Evolutionary conservation across 2,888 invertebrate genomes (phyloP).

Genomic region (Slavum lentiscoides): DNA sequence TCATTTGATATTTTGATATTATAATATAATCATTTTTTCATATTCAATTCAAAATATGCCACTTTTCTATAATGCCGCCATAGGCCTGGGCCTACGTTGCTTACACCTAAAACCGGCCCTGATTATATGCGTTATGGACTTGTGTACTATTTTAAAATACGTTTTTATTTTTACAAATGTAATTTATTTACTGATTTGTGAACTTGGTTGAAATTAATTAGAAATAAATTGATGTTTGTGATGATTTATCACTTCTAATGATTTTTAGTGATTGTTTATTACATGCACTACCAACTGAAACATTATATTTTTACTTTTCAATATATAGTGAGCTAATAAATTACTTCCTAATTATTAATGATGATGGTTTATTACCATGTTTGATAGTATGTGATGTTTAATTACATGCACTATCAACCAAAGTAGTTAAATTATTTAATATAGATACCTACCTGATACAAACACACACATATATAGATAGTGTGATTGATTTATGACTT

Average conservation of each 20-base stretch:
- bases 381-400: background rate
- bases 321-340: background rate
- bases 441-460: too few species aligned
- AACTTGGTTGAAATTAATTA: background rate
- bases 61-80: too few species aligned
- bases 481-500: too few species aligned
- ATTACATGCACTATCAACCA: slow-evolving; percentile 8
- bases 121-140: slow-evolving; percentile 29
- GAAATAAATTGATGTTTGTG: background rate
- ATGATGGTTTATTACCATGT: background rate
- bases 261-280: slow-evolving; percentile 25
- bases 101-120: too few species aligned
- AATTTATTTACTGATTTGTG: background rate
- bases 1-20: too few species aligned
- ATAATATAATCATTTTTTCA: too few species aligned
- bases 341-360: background rate
- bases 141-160: background rate
- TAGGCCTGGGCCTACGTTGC: too few species aligned
- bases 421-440: background rate
- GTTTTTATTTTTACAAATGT: background rate
- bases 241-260: slow-evolving; percentile 27
- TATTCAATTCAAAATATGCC: too few species aligned
- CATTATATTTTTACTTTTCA: background rate
- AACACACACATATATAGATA: too few species aligned
- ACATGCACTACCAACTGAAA: slow-evolving; percentile 46